Conservation (phyloP, 2,113 vertebrate genomes). For the Chamaea fasciata region DNA sequence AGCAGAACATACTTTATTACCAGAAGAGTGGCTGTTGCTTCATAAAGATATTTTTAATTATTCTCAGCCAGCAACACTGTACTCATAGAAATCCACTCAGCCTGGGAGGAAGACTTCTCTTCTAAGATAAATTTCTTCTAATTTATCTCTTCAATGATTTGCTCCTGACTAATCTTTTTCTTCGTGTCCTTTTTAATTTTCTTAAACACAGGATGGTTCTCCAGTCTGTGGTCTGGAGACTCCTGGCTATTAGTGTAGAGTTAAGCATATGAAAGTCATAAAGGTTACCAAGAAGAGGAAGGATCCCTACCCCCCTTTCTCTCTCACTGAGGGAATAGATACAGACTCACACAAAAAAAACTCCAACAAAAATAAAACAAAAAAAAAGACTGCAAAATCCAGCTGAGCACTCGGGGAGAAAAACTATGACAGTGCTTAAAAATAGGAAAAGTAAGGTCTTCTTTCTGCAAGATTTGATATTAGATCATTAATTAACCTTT, state of each 20-base stretch:
- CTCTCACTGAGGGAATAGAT: neutral
- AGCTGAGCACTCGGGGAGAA: neutral
- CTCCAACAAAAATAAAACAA: neutral
- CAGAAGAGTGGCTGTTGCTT: neutral
- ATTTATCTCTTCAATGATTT: neutral
- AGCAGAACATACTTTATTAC: neutral
- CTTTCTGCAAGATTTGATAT: neutral
- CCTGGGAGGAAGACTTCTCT: neutral
- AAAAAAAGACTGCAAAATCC: neutral
- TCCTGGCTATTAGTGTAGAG: neutral
- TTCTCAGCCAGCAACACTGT: neutral
- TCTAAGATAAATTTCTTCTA: neutral
- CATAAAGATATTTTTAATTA: neutral
- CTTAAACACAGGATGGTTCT: neutral
- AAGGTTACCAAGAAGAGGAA: neutral
- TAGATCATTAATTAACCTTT: neutral
- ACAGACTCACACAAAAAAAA: neutral
- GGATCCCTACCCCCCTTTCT: neutral
- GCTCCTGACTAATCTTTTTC: neutral
- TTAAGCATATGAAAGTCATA: neutral
- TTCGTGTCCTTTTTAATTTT: neutral
- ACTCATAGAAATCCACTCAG: neutral
- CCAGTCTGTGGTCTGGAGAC: neutral
- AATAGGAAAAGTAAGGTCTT: neutral
- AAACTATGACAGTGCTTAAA: neutral